Percentiles rank a stretch among this genome's conserved stretches.
phyloP scores from a whole-genome alignment of 2,888 invertebrate species.

The Pammene aurita region DNA sequence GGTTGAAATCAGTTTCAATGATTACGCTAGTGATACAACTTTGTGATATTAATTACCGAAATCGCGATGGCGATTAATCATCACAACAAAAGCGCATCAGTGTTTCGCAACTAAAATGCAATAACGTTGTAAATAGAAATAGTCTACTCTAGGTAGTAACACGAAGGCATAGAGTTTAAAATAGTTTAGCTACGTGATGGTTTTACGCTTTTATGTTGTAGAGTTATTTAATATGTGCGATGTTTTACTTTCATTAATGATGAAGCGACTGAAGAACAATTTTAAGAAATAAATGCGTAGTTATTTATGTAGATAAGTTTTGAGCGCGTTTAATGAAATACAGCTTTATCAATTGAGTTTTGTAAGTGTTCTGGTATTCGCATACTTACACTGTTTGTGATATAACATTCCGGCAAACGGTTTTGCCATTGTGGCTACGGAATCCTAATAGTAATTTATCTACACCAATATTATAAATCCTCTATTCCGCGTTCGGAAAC shows the following conservation, averaged over 20 bases:
- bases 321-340: too few relatives aligned
- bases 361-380: too few relatives aligned
- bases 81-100: conserved; percentile 33
- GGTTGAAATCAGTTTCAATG: background rate
- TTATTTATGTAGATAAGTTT: too few relatives aligned
- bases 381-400: too few relatives aligned
- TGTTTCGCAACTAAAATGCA: background rate
- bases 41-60: background rate
- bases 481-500: too few relatives aligned
- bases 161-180: background rate
- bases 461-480: too few relatives aligned
- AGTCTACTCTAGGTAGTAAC: background rate
- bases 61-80: conserved; percentile 36
- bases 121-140: background rate
- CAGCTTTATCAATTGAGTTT: too few relatives aligned
- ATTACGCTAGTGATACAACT: background rate
- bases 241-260: conserved; percentile 12
- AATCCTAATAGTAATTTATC: too few relatives aligned
- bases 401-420: too few relatives aligned
- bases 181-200: background rate
- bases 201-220: background rate
- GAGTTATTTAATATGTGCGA: conserved; percentile 7
- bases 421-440: too few relatives aligned
- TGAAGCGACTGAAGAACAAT: conserved; percentile 3
- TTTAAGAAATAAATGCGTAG: background rate